Base-by-base conservation (phyloP, 2,888 invertebrate species). In the Gari tellinella region DNA sequence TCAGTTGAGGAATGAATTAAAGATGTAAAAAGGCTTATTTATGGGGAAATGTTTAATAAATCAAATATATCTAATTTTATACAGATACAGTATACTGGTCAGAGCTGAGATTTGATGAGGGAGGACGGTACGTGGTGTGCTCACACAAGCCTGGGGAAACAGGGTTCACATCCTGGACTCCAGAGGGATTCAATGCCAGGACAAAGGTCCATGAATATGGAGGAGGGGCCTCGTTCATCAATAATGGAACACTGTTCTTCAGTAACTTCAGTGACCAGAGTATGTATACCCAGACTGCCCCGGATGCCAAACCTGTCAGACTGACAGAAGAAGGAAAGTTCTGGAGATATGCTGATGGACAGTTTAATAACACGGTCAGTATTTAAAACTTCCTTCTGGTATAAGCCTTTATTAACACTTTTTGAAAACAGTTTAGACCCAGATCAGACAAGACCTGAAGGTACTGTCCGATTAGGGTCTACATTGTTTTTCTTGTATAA, bases 141-240 rank as follows among this genome's bases (percentile, higher is more conserved):
- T 89, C 90, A 21, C 76, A 68, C 38, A 84, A 81, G 31, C 61
- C 48, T 17, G 74, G 76, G 1, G 51, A 78, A 1, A 69, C 69
- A 2, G 72, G 80, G 7, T 69, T 75, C 45, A 63, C 63, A 10
- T 55, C 73, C n/a, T 88, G 88, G 88, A 90, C 90, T 19, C 90
- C 90, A 1, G 48, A 74, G 51, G 86, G 72, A 3, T 91, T 86
- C 77, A 91, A 86, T 77, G 89, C 88, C 8, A 75, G 90, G 15
- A 89, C 90, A 4, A 77, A 81, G 63, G 92, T 93, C 5, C 92
- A 93, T 82, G 93, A 93, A 68, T 92, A 93, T 83, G 93, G 93
- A 21, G 93, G 93, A 19, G 92, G 92, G 1, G 88, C 90, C 3
- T 86, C 90, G 56, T 84, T 88, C 64, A 89, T 91, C 2, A 73